Percentiles rank a stretch among this genome's conserved stretches.
Evolutionary conservation across 2,113 vertebrate genomes (phyloP).

Genomic region (Bungarus multicinctus): DNA sequence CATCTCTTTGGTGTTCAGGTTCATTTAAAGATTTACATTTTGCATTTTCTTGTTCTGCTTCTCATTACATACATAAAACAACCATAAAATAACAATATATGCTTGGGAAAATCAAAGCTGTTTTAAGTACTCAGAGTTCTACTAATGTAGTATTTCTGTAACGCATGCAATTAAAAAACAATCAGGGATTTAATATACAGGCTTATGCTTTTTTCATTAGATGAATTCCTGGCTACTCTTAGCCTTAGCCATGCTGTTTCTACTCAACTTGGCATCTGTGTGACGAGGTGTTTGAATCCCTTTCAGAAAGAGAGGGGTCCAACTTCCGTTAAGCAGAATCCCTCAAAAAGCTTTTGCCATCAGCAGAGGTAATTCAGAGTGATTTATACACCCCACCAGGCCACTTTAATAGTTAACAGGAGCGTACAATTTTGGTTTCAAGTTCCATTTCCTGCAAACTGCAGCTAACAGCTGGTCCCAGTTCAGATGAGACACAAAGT

Average conservation of each 20-base stretch:
- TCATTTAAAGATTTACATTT: constrained; percentile 77
- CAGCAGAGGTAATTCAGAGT: neutral
- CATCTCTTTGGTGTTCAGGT: constrained; percentile 58
- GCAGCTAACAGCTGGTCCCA: neutral
- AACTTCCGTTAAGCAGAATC: neutral
- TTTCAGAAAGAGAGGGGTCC: neutral
- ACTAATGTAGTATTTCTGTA: constrained; percentile 62
- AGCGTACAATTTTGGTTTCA: neutral
- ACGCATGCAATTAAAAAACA: constrained; percentile 55
- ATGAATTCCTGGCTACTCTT: constrained; percentile 24
- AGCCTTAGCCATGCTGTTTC: constrained; percentile 19
- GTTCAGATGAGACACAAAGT: neutral
- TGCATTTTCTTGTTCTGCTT: constrained; percentile 69
- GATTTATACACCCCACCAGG: neutral
- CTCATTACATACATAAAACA: constrained; percentile 74
- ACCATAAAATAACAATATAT: constrained; percentile 68
- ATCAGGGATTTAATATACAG: constrained; percentile 52
- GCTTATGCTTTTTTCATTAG: constrained; percentile 46
- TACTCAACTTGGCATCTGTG: constrained; percentile 35
- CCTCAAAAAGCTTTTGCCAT: neutral
- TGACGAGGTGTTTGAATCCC: neutral
- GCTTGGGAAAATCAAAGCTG: constrained; percentile 77
- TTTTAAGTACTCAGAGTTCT: constrained; percentile 71
- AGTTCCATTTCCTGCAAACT: neutral
- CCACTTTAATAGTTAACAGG: neutral